A percentile compares a stretch with the other conserved stretches of the same genome.
These are phyloP conservation scores for Chanos chanos DNA, from an alignment of 2,797 vertebrate species.

Conservation along the genomic window DNA sequence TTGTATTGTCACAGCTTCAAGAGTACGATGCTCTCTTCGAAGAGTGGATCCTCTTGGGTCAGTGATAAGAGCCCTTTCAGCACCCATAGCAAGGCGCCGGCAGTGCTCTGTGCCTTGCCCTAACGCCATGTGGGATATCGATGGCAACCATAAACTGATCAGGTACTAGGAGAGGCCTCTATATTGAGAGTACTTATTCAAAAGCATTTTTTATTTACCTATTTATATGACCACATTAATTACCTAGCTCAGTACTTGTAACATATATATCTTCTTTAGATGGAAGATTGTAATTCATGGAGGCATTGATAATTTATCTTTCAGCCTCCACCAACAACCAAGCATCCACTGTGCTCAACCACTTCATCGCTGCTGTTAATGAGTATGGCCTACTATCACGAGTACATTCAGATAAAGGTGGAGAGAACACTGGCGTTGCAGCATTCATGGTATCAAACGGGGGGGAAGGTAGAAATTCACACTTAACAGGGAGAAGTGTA, in stretches of 20 bases:
- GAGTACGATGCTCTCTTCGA: background rate
- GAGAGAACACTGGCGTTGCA: slow-evolving; percentile 7
- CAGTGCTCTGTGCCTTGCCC: background rate
- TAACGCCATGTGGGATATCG: slow-evolving; percentile 5
- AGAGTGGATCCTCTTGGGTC: background rate
- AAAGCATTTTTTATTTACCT: background rate
- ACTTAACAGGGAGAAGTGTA: background rate
- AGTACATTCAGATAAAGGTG: slow-evolving; percentile 10
- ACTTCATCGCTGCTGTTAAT: background rate
- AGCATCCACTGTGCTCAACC: background rate
- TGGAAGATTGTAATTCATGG: background rate
- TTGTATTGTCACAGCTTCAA: background rate
- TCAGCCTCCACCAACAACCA: background rate
- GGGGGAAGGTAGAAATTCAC: background rate
- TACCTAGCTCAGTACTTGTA: too few species aligned
- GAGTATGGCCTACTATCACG: background rate
- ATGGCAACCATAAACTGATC: slow-evolving; percentile 7
- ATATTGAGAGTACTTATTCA: background rate
- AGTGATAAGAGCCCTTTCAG: background rate
- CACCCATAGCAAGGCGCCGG: background rate
- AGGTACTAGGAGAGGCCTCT: background rate
- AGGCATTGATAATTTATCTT: slow-evolving; percentile 9
- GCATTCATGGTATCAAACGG: background rate
- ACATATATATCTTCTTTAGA: background rate
- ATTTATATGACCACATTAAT: background rate